Conservation (phyloP, 1,140 invertebrate species). For the Conus ventricosus region DNA sequence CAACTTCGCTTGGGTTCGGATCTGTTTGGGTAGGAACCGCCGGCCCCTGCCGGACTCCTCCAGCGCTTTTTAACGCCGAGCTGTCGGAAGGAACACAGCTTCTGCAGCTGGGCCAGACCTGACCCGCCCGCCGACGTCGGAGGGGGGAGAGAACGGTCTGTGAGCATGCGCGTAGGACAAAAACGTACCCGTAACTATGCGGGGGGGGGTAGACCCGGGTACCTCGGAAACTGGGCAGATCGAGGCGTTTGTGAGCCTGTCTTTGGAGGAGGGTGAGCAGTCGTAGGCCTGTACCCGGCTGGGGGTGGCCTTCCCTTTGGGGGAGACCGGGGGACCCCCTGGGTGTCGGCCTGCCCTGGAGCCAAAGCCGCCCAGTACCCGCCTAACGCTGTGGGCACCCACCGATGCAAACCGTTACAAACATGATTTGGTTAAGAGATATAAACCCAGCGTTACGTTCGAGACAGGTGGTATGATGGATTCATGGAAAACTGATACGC, state of each 20-base stretch:
- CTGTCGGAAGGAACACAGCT: constrained; percentile 59
- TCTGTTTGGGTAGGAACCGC: background rate
- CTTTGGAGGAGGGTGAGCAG: constrained; percentile 25
- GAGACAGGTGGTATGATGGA: no score
- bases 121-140: constrained; percentile 41
- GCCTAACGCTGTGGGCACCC: constrained; percentile 20
- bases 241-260: constrained; percentile 26
- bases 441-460: no score
- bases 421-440: no score
- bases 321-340: background rate
- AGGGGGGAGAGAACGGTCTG: constrained; percentile 31
- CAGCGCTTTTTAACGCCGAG: constrained; percentile 47
- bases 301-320: background rate
- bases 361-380: constrained; percentile 28
- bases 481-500: no score
- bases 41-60: constrained; percentile 5
- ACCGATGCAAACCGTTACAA: constrained; percentile 36
- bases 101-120: constrained; percentile 56
- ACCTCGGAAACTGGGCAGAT: background rate
- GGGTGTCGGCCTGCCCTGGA: background rate
- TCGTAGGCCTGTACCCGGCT: constrained; percentile 10
- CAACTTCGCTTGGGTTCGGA: constrained; percentile 54
- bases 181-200: constrained; percentile 28
- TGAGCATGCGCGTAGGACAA: constrained; percentile 33
- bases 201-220: constrained; percentile 1